These are phyloP conservation scores for Phragmatobia fuliginosa DNA, from an alignment of 2,888 invertebrate species.

Conservation along the genomic window DNA sequence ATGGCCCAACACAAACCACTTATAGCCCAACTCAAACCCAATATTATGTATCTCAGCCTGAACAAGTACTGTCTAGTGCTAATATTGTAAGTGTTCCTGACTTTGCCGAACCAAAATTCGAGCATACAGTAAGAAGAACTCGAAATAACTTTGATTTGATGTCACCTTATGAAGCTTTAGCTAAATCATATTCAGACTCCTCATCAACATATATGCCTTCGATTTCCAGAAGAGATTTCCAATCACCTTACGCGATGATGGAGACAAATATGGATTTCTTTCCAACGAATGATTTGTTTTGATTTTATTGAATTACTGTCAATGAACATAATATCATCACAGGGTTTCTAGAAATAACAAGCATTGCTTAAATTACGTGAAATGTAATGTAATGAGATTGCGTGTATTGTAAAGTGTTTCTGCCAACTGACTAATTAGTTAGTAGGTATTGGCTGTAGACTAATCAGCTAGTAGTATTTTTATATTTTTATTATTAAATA, in stretches of 20 bases:
- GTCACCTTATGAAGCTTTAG: conserved; percentile 68
- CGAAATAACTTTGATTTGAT: conserved; percentile 57
- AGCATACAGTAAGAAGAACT: conserved; percentile 31
- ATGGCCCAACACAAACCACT: conserved; percentile 1
- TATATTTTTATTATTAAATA: background rate
- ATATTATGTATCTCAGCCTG: conserved; percentile 18
- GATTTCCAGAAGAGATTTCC: conserved; percentile 63
- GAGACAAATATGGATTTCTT: conserved; percentile 33
- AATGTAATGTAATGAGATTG: background rate
- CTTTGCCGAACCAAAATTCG: conserved; percentile 25
- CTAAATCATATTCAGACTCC: conserved; percentile 46
- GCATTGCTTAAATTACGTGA: background rate
- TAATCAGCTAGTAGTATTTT: background rate
- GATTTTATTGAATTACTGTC: background rate
- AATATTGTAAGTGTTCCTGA: conserved; percentile 43
- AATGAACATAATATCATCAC: background rate
- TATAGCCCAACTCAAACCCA: conserved; percentile 5
- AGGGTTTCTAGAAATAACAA: background rate
- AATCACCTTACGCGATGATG: conserved; percentile 42
- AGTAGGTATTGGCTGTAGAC: too few relatives aligned
- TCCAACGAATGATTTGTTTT: conserved; percentile 44
- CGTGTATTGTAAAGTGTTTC: background rate
- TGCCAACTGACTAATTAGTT: background rate
- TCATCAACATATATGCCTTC: conserved; percentile 35
- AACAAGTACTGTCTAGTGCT: conserved; percentile 40